Percentiles rank a stretch among this genome's conserved stretches.
Evolutionary conservation across 2,797 vertebrate genomes (phyloP).

Genomic region (Halcyon badia): DNA sequence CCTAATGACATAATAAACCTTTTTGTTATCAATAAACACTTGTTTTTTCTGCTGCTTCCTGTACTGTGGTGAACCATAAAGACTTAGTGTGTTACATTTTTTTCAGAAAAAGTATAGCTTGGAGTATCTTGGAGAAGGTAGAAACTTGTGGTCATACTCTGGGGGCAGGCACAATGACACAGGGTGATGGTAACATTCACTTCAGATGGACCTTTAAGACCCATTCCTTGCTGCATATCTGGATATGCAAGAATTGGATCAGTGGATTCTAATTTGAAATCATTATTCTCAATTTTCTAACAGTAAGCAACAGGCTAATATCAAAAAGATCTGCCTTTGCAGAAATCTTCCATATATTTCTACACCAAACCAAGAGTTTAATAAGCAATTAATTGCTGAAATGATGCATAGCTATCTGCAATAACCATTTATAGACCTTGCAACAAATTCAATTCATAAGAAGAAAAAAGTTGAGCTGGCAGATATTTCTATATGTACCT

Average conservation of each 20-base stretch:
- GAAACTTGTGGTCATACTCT: neutral
- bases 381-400: constrained; percentile 60
- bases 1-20: neutral
- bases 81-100: neutral
- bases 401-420: constrained; percentile 47
- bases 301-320: neutral
- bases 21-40: neutral
- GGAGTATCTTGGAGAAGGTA: neutral
- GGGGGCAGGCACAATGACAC: neutral
- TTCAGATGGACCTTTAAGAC: neutral
- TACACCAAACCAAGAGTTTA: constrained; percentile 10
- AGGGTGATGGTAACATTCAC: neutral
- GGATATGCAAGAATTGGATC: neutral
- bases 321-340: neutral
- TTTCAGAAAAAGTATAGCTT: neutral
- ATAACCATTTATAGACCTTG: neutral
- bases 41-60: neutral
- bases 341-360: neutral
- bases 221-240: neutral
- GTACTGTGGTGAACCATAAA: neutral
- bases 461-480: neutral
- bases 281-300: neutral
- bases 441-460: neutral
- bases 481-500: neutral
- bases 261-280: neutral